Evolutionary conservation across 2,797 vertebrate species (phyloP).

Genomic region (Oryzias sinensis): DNA sequence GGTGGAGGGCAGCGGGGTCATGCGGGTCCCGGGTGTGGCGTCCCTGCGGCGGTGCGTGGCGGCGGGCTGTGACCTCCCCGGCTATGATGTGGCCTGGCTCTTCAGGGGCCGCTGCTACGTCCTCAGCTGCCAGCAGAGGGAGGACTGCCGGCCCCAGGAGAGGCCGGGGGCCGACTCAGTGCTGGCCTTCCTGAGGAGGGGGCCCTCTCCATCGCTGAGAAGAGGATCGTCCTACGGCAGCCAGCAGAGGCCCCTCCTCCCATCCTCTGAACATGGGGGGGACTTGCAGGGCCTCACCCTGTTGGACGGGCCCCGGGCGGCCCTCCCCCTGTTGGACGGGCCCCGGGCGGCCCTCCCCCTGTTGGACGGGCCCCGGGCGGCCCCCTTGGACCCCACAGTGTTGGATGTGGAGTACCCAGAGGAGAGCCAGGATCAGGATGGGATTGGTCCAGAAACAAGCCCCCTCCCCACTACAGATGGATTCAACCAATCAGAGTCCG

Average conservation of each 20-base stretch:
- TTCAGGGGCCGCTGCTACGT: conserved; percentile 86
- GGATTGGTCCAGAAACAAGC: conserved; percentile 35
- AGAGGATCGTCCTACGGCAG: conserved; percentile 70
- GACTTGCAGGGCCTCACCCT: conserved; percentile 49
- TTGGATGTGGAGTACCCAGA: conserved; percentile 74
- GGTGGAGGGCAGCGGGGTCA: conserved; percentile 77
- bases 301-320: conserved; percentile 30
- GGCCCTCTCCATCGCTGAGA: conserved; percentile 73
- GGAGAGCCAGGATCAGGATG: conserved; percentile 62
- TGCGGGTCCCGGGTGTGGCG: conserved; percentile 78
- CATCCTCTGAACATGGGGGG: conserved; percentile 45
- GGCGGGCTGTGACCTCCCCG: conserved; percentile 83
- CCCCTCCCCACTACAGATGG: conserved; percentile 61
- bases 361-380: conserved; percentile 65
- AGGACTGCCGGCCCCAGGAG: conserved; percentile 80
- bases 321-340: conserved; percentile 74
- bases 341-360: conserved; percentile 75
- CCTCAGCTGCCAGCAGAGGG: conserved; percentile 82
- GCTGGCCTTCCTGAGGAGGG: conserved; percentile 82
- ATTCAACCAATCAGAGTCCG: conserved; percentile 73
- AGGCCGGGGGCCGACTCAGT: conserved; percentile 78
- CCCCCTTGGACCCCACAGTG: conserved; percentile 54
- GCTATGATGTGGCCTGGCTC: conserved; percentile 88
- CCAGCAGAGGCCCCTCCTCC: conserved; percentile 44
- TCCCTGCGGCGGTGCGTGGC: conserved; percentile 78